These are phyloP conservation scores for Gymnoscopelus braueri DNA, from an alignment of 2,797 vertebrate species.

Conservation along the genomic window DNA sequence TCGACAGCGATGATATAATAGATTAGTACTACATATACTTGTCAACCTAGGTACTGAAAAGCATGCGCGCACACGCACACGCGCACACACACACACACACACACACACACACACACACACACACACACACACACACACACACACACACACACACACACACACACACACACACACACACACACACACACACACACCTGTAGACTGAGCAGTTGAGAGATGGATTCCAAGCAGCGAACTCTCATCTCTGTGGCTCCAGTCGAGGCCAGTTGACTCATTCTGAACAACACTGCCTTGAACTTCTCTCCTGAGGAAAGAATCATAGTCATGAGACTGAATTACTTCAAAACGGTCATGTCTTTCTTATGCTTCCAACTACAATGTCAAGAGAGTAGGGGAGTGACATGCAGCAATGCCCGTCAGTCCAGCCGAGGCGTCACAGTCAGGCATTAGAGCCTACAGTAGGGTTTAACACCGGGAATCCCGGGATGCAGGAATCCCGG, in stretches of 20 bases:
- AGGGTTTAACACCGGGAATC: no score
- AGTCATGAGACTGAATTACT: neutral
- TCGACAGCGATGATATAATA: no score
- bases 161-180: neutral
- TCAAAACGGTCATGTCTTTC: neutral
- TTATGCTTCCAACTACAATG: neutral
- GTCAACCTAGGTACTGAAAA: no score
- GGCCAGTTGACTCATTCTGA: conserved; percentile 85
- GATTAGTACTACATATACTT: no score
- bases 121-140: conserved; percentile 71
- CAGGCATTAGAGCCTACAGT: no score
- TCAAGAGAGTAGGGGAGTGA: no score
- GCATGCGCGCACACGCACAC: no score
- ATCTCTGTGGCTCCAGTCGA: conserved; percentile 85
- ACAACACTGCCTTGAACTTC: conserved; percentile 85
- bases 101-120: conserved; percentile 71
- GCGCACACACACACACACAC: conserved; percentile 74
- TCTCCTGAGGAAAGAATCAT: conserved; percentile 76
- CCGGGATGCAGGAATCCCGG: no score
- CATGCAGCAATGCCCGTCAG: no score
- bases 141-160: conserved; percentile 72
- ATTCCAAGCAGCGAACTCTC: conserved; percentile 90
- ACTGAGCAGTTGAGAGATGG: conserved; percentile 87
- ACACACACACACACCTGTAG: conserved; percentile 81
- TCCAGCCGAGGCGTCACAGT: no score